Evolutionary conservation across 2,113 vertebrate genomes (phyloP).

Genomic region (Oryctolagus cuniculus): mOryCun1.1 NC_091438.1:93851001-93851500

Average conservation of each 20-base stretch:
- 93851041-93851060: not conserved
- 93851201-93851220: not conserved
- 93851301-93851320: not conserved
- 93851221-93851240: not conserved
- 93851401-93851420: not conserved
- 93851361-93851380: not conserved
- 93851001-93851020: slow-evolving; percentile 13
- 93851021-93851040: slow-evolving; percentile 28
- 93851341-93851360: not conserved
- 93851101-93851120: too few species aligned
- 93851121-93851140: not conserved
- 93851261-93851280: not conserved
- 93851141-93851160: not conserved
- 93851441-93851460: not conserved
- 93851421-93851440: not conserved
- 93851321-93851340: not conserved
- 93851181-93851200: not conserved
- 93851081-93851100: not conserved
- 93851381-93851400: not conserved
- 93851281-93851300: not conserved
- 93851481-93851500: not conserved
- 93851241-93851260: not conserved
- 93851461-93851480: not conserved
- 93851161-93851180: not conserved
- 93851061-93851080: not conserved